Evolutionary conservation across 2,888 invertebrate genomes (phyloP), one percentile per base, ranked within the genome.

Genomic region (Apodemia zela): DNA sequence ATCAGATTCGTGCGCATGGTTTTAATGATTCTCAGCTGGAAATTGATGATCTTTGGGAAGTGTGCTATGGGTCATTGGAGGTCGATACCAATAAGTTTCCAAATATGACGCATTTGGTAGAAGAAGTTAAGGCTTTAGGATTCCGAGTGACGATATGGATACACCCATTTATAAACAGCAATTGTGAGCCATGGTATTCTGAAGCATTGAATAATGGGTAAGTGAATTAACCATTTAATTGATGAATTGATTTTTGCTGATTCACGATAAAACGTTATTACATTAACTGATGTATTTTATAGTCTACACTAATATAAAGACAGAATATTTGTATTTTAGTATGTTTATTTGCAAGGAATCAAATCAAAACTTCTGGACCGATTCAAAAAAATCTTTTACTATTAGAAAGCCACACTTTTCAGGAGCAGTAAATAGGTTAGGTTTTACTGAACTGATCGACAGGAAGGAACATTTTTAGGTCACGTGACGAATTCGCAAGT

Each of bases 41-140:
- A 88, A 96, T 98, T 59, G 97, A 98, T 75, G 98, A 98, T 77
- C 92, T 94, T 17, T 98, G 97, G 97, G 97, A 98, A 79, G 93
- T 93, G 0, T 96, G 96, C 74, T 97, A 97, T 74, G 98, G 98
- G 0, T 95, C 96, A 10, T 87, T 96, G 38, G 93, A 92, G 15
- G 96, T 98, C 67, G 93, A 96, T 72, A 82, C 87, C 11, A 81
- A 75, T 0, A 96, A 95, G 79, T 98, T 98, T 76, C 94, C 95
- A 0, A 87, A 96, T 70, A 93, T 96, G 18, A 92, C 87, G 11
- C 76, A 87, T 18, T 93, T 96, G 3, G 93, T 95, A 0, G 77
- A 86, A 17, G 84, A 93, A 29, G 78, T 97, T 1, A 94, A 95
- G 72, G 78, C 78, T 0, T 76, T 93, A 71, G 95, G 95, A 0